Percentiles rank a stretch among this genome's conserved stretches.
phyloP scores from a whole-genome alignment of 2,888 invertebrate genomes.

The Lamellibrachia satsuma region DNA sequence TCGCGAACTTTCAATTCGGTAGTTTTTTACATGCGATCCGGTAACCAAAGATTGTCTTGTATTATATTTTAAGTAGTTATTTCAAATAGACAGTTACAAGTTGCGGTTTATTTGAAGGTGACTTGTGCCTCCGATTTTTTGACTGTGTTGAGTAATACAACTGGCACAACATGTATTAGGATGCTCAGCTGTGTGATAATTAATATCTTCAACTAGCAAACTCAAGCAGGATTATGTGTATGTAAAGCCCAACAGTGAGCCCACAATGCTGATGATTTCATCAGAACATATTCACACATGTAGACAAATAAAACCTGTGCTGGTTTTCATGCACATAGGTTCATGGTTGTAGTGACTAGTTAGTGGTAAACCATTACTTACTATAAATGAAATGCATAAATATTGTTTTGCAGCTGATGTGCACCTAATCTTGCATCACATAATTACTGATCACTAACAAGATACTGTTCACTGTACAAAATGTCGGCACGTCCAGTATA shows the following conservation, averaged over 20 bases:
- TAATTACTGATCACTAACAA: neutral
- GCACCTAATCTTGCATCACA: neutral
- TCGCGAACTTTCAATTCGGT: neutral
- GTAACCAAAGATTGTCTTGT: neutral
- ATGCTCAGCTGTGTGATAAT: too few species aligned
- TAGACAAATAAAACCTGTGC: neutral
- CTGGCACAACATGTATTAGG: too few species aligned
- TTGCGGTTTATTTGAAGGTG: neutral
- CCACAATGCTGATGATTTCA: too few species aligned
- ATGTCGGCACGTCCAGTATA: neutral
- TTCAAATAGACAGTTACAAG: neutral
- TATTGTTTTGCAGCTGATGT: neutral
- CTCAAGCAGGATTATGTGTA: too few species aligned
- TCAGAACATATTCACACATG: neutral
- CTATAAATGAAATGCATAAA: neutral
- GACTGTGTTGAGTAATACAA: too few species aligned
- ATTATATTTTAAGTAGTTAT: constrained; percentile 6
- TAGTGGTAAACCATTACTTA: neutral
- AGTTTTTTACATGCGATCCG: neutral
- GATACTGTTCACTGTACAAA: neutral
- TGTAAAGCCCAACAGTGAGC: too few species aligned
- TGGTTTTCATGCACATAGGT: neutral
- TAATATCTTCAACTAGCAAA: too few species aligned
- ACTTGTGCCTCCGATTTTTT: neutral
- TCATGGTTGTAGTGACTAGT: neutral